A percentile compares a stretch with the other conserved stretches of the same genome.
Evolutionary conservation across 2,113 vertebrate genomes (phyloP).

Genomic region (Ranitomeya imitator): DNA sequence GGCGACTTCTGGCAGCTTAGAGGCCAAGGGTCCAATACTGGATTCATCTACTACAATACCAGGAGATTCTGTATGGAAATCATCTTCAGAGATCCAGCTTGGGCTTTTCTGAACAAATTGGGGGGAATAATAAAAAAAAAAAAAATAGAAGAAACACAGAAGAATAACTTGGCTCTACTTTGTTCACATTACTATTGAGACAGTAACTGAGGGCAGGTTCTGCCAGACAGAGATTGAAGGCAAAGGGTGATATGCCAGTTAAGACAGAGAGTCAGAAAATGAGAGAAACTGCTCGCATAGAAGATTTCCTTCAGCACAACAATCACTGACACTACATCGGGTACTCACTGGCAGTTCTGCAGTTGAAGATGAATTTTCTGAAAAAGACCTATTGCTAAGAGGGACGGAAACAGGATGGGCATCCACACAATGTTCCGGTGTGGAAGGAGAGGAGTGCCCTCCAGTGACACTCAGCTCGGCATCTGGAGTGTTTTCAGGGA

Average conservation of each 20-base stretch:
- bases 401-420: not conserved
- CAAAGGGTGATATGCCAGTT: too few species aligned
- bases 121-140: too few species aligned
- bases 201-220: too few species aligned
- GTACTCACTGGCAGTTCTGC: conserved; percentile 34
- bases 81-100: conserved; percentile 93
- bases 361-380: not conserved
- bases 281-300: too few species aligned
- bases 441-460: too few species aligned
- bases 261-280: too few species aligned
- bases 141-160: too few species aligned
- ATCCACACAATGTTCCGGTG: not conserved
- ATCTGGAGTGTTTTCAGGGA: not conserved
- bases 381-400: too few species aligned
- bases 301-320: too few species aligned
- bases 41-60: not conserved
- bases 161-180: too few species aligned
- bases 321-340: not conserved
- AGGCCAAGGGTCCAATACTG: not conserved
- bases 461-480: not conserved
- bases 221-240: too few species aligned
- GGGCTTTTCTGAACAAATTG: conserved; percentile 70
- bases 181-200: too few species aligned
- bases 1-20: conserved; percentile 40
- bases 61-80: conserved; percentile 79